Conservation (phyloP, 2,113 vertebrate genomes). For the Mirza zaza region DNA sequence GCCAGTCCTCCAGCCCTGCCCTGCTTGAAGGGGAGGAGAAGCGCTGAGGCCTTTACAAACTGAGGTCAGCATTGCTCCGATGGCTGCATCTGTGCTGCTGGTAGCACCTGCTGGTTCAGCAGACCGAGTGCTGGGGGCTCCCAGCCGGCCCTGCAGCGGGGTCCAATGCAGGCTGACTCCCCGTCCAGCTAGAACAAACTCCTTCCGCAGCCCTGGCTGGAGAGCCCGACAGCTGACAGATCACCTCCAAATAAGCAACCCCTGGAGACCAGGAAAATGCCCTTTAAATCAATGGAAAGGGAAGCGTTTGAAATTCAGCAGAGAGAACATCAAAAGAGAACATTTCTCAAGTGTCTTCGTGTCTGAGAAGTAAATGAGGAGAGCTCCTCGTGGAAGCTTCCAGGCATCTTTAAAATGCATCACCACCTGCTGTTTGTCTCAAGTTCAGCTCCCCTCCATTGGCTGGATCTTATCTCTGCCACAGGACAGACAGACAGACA, state of each 20-base stretch:
- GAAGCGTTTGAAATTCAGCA: slow-evolving; percentile 66
- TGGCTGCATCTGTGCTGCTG: fast-evolving
- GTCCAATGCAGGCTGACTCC: no score
- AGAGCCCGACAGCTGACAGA: neutral
- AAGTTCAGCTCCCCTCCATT: neutral
- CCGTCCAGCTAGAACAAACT: neutral
- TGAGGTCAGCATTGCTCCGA: neutral
- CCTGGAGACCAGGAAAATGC: neutral
- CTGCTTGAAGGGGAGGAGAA: neutral
- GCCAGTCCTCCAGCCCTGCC: neutral
- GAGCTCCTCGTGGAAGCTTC: slow-evolving; percentile 57
- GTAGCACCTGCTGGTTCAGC: neutral
- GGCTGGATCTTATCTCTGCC: neutral
- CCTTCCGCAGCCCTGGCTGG: no score
- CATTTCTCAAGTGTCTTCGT: neutral
- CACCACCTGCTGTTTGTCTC: neutral
- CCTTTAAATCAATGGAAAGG: slow-evolving; percentile 50
- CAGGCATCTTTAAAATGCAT: slow-evolving; percentile 60
- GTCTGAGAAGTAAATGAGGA: slow-evolving; percentile 70
- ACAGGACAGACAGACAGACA: neutral
- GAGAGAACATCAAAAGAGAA: slow-evolving; percentile 72
- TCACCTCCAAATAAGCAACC: neutral
- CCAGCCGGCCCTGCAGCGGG: no score
- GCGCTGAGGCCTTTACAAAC: neutral
- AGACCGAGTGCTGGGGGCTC: no score